A percentile compares a stretch with the other conserved stretches of the same genome.
phyloP scores from a whole-genome alignment of 2,797 vertebrate species.

The Chaetodon trifasciatus region DNA sequence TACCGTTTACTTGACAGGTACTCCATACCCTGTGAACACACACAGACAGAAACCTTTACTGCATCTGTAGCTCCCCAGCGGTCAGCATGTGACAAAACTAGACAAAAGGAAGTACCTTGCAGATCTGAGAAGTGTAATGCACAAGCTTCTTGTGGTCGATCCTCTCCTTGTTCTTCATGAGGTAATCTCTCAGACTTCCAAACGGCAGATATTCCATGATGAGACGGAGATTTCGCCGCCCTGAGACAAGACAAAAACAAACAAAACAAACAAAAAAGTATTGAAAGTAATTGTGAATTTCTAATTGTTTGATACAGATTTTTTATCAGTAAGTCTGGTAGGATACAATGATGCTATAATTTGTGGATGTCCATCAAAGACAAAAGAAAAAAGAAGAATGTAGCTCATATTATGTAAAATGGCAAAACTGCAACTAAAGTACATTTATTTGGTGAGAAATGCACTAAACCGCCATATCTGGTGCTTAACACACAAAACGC shows the following conservation, averaged over 20 bases:
- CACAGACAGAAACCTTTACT: neutral
- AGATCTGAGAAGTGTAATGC: slow-evolving; percentile 95
- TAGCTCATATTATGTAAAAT: neutral
- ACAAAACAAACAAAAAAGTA: too few relatives aligned
- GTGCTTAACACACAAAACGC: too few relatives aligned
- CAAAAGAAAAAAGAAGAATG: neutral
- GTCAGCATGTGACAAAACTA: neutral
- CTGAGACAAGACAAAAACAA: slow-evolving; percentile 66
- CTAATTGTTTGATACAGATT: neutral
- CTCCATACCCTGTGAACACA: slow-evolving; percentile 92
- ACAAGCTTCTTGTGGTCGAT: slow-evolving; percentile 95
- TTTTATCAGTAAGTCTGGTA: neutral
- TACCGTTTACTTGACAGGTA: slow-evolving; percentile 96
- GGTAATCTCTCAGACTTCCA: slow-evolving; percentile 96
- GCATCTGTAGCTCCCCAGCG: neutral
- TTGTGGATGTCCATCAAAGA: neutral
- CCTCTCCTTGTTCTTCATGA: slow-evolving; percentile 94
- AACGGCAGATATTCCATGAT: slow-evolving; percentile 98
- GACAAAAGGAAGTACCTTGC: slow-evolving; percentile 87
- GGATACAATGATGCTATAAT: neutral
- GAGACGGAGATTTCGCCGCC: slow-evolving; percentile 93
- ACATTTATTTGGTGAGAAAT: neutral
- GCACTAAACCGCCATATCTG: neutral
- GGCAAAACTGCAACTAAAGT: neutral
- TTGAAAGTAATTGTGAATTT: neutral